phyloP scores from a whole-genome alignment of 2,797 vertebrate genomes.

The Morelia viridis region DNA sequence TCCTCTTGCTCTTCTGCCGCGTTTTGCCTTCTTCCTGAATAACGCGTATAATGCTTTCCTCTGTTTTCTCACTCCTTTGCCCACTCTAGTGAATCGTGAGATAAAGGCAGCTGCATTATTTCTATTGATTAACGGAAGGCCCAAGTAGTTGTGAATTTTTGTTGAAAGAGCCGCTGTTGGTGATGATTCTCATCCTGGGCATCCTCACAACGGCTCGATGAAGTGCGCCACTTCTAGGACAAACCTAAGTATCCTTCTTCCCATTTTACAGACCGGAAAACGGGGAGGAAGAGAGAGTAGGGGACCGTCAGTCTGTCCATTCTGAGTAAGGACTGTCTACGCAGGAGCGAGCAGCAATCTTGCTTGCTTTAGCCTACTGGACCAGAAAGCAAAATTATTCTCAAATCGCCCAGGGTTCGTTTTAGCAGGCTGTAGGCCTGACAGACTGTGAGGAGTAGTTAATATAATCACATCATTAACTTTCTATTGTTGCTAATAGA shows the following conservation, averaged over 20 bases:
- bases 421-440: not conserved
- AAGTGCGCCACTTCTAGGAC: not conserved
- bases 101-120: too few relatives aligned
- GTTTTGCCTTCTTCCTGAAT: not conserved
- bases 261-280: not conserved
- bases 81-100: not conserved
- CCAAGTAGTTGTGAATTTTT: not conserved
- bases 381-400: not conserved
- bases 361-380: not conserved
- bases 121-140: not conserved
- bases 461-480: not conserved
- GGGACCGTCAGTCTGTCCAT: not conserved
- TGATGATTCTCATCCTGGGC: not conserved
- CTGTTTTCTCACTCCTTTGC: not conserved
- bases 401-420: not conserved
- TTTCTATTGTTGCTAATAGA: not conserved
- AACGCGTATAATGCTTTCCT: too few relatives aligned
- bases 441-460: not conserved
- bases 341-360: not conserved
- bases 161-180: not conserved
- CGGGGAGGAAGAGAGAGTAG: not conserved
- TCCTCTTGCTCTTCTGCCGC: rapidly evolving
- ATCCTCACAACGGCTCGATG: not conserved
- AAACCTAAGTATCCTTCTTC: not conserved
- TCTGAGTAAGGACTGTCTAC: too few relatives aligned